These are phyloP conservation scores for Aphidius colemani DNA, from an alignment of 2,888 invertebrate genomes.

Conservation along the genomic window DNA sequence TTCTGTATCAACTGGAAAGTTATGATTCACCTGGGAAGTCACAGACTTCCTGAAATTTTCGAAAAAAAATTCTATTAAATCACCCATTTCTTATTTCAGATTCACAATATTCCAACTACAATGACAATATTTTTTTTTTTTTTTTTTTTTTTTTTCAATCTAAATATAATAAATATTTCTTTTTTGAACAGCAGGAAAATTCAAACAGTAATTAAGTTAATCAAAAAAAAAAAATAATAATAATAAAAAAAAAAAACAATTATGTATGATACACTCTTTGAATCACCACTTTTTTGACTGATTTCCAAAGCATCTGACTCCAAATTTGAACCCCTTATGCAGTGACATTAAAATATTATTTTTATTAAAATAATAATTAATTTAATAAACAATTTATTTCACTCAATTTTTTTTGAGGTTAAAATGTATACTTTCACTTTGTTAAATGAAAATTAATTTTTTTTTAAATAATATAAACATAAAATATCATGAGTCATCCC, in stretches of 20 bases:
- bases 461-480: not conserved
- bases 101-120: conserved; percentile 3
- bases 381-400: no score
- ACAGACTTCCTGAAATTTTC: not conserved
- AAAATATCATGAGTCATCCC: not conserved
- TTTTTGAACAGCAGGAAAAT: not conserved
- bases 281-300: no score
- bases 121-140: not conserved
- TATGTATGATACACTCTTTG: no score
- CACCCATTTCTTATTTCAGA: not conserved
- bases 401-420: not conserved
- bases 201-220: not conserved
- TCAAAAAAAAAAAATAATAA: not conserved
- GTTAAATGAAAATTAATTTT: not conserved
- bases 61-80: not conserved
- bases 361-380: no score
- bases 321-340: no score
- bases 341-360: no score
- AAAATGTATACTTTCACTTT: not conserved
- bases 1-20: not conserved
- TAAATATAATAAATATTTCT: no score
- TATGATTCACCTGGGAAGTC: not conserved
- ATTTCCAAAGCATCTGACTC: no score
- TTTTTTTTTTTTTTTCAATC: not conserved
- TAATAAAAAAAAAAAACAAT: not conserved